Percentiles rank a stretch among this genome's conserved stretches.
Evolutionary conservation across 1,140 invertebrate genomes (phyloP).

Genomic region (fruit fly (Drosophila melanogaster)): DNA sequence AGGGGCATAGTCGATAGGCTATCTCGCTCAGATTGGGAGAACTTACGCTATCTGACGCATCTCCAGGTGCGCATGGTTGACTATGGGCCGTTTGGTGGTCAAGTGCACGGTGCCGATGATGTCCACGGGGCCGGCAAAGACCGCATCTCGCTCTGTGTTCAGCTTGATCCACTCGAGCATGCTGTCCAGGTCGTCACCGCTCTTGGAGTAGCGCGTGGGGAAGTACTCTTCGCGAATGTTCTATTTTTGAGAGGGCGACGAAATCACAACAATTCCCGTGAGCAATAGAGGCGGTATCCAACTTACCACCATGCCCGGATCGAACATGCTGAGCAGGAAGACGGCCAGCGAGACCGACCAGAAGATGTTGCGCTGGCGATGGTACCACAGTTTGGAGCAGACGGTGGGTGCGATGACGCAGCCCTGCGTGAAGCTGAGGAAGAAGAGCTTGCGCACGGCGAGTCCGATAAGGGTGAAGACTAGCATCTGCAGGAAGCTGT

Average conservation of each 20-base stretch:
- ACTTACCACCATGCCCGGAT: slow-evolving; percentile 77
- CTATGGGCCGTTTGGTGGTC: slow-evolving; percentile 78
- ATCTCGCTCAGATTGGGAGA: slow-evolving; percentile 16
- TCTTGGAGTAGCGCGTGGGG: slow-evolving; percentile 40
- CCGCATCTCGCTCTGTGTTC: slow-evolving; percentile 81
- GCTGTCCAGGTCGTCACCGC: slow-evolving; percentile 68
- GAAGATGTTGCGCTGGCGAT: slow-evolving; percentile 75
- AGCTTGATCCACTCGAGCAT: slow-evolving; percentile 83
- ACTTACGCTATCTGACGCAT: slow-evolving; percentile 82
- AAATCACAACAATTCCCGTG: neutral
- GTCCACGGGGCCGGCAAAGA: slow-evolving; percentile 80
- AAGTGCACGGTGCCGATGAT: slow-evolving; percentile 81
- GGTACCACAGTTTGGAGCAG: slow-evolving; percentile 80
- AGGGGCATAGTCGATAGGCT: neutral
- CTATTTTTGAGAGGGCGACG: slow-evolving; percentile 12
- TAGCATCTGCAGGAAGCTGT: slow-evolving; percentile 77
- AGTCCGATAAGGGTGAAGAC: slow-evolving; percentile 74
- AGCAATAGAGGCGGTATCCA: neutral
- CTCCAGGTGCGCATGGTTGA: slow-evolving; percentile 81
- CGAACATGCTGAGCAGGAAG: slow-evolving; percentile 77
- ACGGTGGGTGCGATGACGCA: slow-evolving; percentile 80
- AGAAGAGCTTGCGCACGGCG: slow-evolving; percentile 78
- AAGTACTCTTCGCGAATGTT: slow-evolving; percentile 80
- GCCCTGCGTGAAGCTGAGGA: slow-evolving; percentile 80
- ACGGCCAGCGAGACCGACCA: slow-evolving; percentile 82